These are phyloP conservation scores for Andricus grossulariae DNA, from an alignment of 1,140 invertebrate genomes.

Conservation along the genomic window DNA sequence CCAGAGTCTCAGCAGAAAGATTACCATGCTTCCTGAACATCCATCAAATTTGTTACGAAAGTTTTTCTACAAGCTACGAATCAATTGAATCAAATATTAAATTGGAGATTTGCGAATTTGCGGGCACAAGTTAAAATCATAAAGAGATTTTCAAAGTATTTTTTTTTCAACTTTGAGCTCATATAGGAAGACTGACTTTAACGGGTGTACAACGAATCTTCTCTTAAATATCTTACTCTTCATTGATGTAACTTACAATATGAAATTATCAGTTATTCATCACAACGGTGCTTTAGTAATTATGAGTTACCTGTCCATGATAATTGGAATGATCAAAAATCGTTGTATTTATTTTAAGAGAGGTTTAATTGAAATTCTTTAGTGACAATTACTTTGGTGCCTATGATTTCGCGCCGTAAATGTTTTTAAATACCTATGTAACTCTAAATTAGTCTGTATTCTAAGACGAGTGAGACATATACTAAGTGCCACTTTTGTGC, in stretches of 20 bases:
- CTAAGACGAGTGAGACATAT: constrained; percentile 9
- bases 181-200: constrained; percentile 25
- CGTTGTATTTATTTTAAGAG: background rate
- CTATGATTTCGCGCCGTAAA: background rate
- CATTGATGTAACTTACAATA: background rate
- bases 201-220: background rate
- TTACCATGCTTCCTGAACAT: background rate
- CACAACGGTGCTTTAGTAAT: background rate
- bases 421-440: background rate
- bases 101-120: background rate
- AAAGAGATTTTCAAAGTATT: constrained; percentile 19
- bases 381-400: constrained; percentile 2
- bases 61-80: background rate
- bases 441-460: constrained; percentile 14
- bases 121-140: constrained; percentile 8
- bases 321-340: background rate
- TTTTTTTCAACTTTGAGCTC: constrained; percentile 4
- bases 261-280: background rate
- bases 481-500: constrained; percentile 25
- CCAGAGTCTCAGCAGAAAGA: background rate
- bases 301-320: background rate
- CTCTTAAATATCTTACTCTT: background rate
- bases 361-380: background rate
- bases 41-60: background rate
- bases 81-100: constrained; percentile 2